phyloP scores from a whole-genome alignment of 2,113 vertebrate genomes.

The Cyprinodon variegatus region DNA sequence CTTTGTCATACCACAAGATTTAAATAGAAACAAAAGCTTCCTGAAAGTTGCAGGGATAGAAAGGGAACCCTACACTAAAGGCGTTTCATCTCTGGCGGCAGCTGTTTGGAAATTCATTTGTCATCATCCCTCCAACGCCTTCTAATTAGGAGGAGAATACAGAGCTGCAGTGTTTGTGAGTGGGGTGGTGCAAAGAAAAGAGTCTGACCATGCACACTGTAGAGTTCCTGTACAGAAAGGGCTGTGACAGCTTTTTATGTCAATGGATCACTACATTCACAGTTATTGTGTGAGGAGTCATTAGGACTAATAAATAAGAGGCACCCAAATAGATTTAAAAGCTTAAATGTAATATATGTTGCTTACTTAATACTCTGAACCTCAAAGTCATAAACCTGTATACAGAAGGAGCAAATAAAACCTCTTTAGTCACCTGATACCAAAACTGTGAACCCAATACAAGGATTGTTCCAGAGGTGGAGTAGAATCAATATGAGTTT shows the following conservation, averaged over 20 bases:
- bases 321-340: conserved; percentile 30
- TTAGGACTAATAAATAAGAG: conserved; percentile 44
- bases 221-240: conserved; percentile 33
- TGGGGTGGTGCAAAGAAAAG: conserved; percentile 29
- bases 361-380: conserved; percentile 28
- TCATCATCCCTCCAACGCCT: conserved; percentile 52
- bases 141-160: conserved; percentile 60
- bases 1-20: background rate
- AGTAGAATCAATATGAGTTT: background rate
- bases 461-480: background rate
- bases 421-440: background rate
- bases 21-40: conserved; percentile 3
- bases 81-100: conserved; percentile 33
- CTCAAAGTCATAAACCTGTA: conserved; percentile 40
- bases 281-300: conserved; percentile 45
- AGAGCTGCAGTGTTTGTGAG: conserved; percentile 18
- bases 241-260: conserved; percentile 34
- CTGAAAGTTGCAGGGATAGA: conserved; percentile 24
- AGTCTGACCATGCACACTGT: conserved; percentile 13
- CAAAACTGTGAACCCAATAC: conserved; percentile 28
- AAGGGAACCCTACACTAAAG: conserved; percentile 31
- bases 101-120: conserved; percentile 48
- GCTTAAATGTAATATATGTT: conserved; percentile 35
- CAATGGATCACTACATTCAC: conserved; percentile 30
- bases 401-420: conserved; percentile 25